Conservation (phyloP, 2,888 invertebrate genomes). For the Tinea semifulvella region DNA sequence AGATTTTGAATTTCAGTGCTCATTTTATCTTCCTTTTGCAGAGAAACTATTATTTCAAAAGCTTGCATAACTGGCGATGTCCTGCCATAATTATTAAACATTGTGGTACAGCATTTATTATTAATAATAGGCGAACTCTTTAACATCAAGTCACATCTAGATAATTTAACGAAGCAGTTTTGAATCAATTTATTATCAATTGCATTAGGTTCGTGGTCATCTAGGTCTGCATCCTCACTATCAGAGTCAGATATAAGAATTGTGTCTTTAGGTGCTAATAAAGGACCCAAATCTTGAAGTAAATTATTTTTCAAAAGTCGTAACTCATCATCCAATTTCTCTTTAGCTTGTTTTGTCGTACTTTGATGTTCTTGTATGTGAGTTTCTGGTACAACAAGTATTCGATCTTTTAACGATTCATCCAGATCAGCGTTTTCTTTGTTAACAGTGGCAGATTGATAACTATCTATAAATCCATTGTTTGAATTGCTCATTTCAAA, state of each 20-base stretch:
- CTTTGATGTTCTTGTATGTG: no score
- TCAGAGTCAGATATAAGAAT: not conserved
- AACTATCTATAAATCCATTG: no score
- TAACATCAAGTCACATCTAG: constrained; percentile 31
- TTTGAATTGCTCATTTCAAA: not conserved
- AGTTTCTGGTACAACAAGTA: no score
- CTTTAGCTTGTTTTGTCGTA: not conserved
- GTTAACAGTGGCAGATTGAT: no score
- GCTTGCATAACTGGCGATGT: constrained; percentile 38
- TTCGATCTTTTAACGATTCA: no score
- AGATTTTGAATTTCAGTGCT: not conserved
- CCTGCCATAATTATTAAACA: not conserved
- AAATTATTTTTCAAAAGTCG: not conserved
- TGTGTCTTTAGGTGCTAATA: not conserved
- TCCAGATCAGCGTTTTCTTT: no score
- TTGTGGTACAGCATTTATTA: constrained; percentile 30
- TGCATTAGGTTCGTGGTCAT: no score
- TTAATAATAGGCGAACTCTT: constrained; percentile 31
- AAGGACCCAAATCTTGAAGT: not conserved
- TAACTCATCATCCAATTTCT: not conserved
- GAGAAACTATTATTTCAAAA: constrained; percentile 28
- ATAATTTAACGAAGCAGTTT: constrained; percentile 20
- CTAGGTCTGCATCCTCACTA: not conserved
- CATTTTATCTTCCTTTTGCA: not conserved
- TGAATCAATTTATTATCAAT: not conserved